Evolutionary conservation across 1,140 invertebrate species (phyloP).

Genomic region (Eurytemora carolleeae): DNA sequence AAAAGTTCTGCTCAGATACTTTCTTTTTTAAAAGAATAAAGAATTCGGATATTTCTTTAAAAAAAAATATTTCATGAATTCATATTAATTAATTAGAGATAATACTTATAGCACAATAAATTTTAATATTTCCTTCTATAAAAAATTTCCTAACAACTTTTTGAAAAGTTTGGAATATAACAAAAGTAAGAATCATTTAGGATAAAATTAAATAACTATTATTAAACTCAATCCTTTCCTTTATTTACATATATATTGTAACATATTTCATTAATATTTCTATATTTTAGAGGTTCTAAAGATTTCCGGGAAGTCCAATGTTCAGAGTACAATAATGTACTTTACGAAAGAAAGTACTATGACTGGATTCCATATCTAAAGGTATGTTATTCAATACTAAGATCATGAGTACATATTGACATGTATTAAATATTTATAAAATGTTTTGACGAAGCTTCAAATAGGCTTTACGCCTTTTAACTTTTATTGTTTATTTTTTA

Average conservation of each 20-base stretch:
- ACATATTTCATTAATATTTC: neutral
- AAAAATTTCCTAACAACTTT: neutral
- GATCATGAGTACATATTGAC: too few relatives aligned
- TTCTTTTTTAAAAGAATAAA: too few relatives aligned
- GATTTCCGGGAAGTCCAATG: constrained; percentile 76
- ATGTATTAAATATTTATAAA: too few relatives aligned
- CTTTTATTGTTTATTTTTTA: too few relatives aligned
- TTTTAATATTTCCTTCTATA: constrained; percentile 3
- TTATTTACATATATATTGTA: neutral
- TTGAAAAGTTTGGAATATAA: neutral
- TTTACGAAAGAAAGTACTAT: constrained; percentile 52
- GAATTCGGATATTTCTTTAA: too few relatives aligned
- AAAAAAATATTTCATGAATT: too few relatives aligned
- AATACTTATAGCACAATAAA: constrained; percentile 13
- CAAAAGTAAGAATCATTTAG: neutral
- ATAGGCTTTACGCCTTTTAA: too few relatives aligned
- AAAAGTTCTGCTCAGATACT: too few relatives aligned
- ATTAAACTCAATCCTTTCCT: neutral
- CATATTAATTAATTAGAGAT: too few relatives aligned
- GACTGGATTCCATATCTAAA: constrained; percentile 67
- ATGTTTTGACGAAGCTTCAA: too few relatives aligned
- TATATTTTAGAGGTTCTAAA: constrained; percentile 28
- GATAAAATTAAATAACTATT: neutral
- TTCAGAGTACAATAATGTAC: constrained; percentile 46
- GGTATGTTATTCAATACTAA: too few relatives aligned